phyloP scores from a whole-genome alignment of 2,797 vertebrate species.

The Hippopotamyrus pictus region DNA sequence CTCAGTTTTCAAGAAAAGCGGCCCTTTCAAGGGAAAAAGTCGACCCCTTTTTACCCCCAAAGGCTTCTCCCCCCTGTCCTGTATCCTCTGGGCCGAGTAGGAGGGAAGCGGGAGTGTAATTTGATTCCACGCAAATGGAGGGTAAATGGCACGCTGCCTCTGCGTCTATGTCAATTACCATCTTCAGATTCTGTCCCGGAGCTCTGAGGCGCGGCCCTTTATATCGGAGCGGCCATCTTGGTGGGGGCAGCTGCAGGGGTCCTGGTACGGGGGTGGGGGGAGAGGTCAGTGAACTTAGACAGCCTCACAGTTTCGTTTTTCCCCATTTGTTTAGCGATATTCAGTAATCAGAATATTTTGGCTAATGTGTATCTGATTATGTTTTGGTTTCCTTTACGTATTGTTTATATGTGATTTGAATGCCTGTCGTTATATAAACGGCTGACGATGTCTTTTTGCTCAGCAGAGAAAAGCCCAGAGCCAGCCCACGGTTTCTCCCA shows the following conservation, averaged over 20 bases:
- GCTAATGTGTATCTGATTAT: not conserved
- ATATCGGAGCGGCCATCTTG: constrained; percentile 23
- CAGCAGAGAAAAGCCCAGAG: not conserved
- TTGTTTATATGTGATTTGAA: not conserved
- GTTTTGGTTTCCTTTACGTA: not conserved
- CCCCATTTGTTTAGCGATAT: not conserved
- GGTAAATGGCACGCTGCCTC: constrained; percentile 65
- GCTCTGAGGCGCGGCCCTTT: constrained; percentile 42
- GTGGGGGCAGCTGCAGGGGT: constrained; percentile 54
- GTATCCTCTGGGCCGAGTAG: constrained; percentile 57
- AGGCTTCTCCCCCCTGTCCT: constrained; percentile 43
- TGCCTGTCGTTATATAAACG: not conserved
- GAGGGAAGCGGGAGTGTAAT: constrained; percentile 65
- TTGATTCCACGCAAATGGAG: constrained; percentile 65
- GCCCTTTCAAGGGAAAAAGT: constrained; percentile 36
- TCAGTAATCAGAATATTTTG: not conserved
- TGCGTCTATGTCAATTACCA: constrained; percentile 68
- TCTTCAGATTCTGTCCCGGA: constrained; percentile 65
- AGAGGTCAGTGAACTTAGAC: not conserved
- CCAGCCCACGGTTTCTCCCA: constrained; percentile 11
- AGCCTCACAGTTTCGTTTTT: not conserved
- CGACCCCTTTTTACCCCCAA: constrained; percentile 45
- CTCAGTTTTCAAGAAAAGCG: constrained; percentile 26
- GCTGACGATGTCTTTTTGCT: not conserved
- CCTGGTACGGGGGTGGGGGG: constrained; percentile 42